Percentiles rank a stretch among this genome's conserved stretches.
phyloP scores from a whole-genome alignment of 1,140 invertebrate genomes.

The Araneus ventricosus region DNA sequence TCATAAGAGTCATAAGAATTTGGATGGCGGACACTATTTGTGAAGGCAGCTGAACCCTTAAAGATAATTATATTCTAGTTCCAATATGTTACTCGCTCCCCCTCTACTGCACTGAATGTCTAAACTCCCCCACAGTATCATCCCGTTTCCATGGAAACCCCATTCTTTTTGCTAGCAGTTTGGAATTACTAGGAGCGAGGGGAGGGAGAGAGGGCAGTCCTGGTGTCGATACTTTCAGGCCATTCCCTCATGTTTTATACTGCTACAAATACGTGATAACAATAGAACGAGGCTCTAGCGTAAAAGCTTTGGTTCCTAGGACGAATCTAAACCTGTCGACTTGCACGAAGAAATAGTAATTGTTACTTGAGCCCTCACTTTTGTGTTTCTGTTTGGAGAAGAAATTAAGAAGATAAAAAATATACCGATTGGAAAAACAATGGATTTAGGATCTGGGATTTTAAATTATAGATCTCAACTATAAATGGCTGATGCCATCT shows the following conservation, averaged over 20 bases:
- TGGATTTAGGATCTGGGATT: no score
- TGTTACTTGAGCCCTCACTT: neutral
- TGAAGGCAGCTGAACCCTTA: constrained; percentile 6
- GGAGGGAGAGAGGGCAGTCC: neutral
- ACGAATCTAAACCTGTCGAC: neutral
- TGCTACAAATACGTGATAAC: constrained; percentile 67
- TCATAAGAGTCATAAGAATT: neutral
- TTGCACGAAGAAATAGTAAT: neutral
- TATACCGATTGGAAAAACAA: no score
- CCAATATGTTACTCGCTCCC: constrained; percentile 59
- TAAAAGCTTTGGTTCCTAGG: neutral
- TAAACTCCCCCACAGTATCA: constrained; percentile 52
- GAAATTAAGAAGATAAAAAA: neutral
- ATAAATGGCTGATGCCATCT: no score
- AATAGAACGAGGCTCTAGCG: constrained; percentile 3
- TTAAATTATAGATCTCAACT: no score
- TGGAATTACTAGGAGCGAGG: constrained; percentile 56
- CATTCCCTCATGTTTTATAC: constrained; percentile 53
- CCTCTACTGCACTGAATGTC: constrained; percentile 48
- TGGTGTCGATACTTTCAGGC: constrained; percentile 45
- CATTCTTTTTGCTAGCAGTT: constrained; percentile 57
- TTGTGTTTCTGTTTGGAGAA: no score
- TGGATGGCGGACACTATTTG: neutral
- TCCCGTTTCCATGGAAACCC: constrained; percentile 62
- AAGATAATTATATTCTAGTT: constrained; percentile 63